Evolutionary conservation across 1,140 invertebrate species (phyloP).

Genomic region (Heliothis virescens): DNA sequence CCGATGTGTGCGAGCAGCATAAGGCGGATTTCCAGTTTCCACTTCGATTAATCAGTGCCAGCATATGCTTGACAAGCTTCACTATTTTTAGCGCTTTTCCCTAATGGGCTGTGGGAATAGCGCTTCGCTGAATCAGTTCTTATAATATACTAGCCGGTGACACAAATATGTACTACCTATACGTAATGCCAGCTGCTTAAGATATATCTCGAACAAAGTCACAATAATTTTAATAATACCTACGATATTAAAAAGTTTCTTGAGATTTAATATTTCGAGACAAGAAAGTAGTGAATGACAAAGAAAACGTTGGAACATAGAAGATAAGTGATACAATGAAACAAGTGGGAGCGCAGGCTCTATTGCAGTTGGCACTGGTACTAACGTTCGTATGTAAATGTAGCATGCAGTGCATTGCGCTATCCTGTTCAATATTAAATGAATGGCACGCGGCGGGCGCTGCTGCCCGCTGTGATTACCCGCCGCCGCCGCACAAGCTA

Average conservation of each 20-base stretch:
- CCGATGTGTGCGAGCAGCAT: slow-evolving; percentile 18
- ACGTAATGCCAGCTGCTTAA: slow-evolving; percentile 11
- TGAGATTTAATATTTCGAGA: slow-evolving; percentile 26
- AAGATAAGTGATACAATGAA: slow-evolving; percentile 34
- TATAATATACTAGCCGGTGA: slow-evolving; percentile 45
- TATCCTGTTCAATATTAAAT: slow-evolving; percentile 66
- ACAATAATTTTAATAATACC: neutral
- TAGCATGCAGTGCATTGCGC: slow-evolving; percentile 57
- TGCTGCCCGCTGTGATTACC: slow-evolving; percentile 63
- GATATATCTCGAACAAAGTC: neutral
- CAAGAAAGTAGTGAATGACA: slow-evolving; percentile 18
- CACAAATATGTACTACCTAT: slow-evolving; percentile 15
- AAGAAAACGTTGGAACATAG: neutral
- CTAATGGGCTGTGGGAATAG: slow-evolving; percentile 47
- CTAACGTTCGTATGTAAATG: slow-evolving; percentile 46
- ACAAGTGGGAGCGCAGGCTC: slow-evolving; percentile 24
- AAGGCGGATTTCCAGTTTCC: slow-evolving; percentile 42
- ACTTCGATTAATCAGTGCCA: slow-evolving; percentile 50
- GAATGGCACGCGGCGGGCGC: slow-evolving; percentile 60
- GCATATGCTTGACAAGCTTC: slow-evolving; percentile 42
- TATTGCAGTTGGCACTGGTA: slow-evolving; percentile 37
- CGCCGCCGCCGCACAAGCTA: slow-evolving; percentile 55
- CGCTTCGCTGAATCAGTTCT: slow-evolving; percentile 40
- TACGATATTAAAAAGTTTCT: neutral
- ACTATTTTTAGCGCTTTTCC: slow-evolving; percentile 47